Base-by-base conservation (phyloP, 2,113 vertebrate species). In the Irena cyanogastra region DNA sequence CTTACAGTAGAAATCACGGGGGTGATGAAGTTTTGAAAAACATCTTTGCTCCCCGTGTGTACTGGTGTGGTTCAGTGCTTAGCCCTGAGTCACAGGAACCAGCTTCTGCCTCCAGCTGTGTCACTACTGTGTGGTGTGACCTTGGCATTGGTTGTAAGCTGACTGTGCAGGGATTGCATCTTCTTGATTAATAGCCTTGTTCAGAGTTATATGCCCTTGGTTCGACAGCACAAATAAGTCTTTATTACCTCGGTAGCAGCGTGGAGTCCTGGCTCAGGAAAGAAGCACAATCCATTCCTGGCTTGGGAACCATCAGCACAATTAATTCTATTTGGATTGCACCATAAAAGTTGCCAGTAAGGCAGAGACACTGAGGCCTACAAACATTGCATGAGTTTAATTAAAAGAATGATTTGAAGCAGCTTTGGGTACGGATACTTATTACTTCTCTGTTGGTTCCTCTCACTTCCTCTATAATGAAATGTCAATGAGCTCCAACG, bases 291-390 rank as follows among this genome's bases (percentile, higher is more conserved):
- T 90, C 78, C 90, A 54, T 85, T 83, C 45, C 75, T 90, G 87
- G 82, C 90, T 87, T 66, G 88, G 52, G 85, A 96, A 23, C 63
- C 59, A n/a, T 83, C 13, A 4, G 74, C 39, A 54, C 77, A 85
- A 94, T 96, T 96, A 95, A 93, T 94, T 94, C 39, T 63, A 16
- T 94, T 86, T 80, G 85, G 69, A 93, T 83, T 77, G 63, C 52
- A 74, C 64, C 1, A 6, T 92, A 74, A 77, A 93, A 90, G 68
- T 89, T 83, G 65, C 76, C 69, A 75, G 56, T 44, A 57, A 87
- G 54, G 78, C 74, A 77, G 75, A 85, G 75, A 74, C 0, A 0
- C 75, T 66, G 50, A 42, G 54, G 24, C 87, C 75, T 65, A 41
- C 42, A 65, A 88, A 57, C 52, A 39, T 47, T 31, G 54, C 5